Evolutionary conservation across 2,888 invertebrate species (phyloP), one percentile per base, ranked within the genome.

Genomic region (Ligdia adustata): DNA sequence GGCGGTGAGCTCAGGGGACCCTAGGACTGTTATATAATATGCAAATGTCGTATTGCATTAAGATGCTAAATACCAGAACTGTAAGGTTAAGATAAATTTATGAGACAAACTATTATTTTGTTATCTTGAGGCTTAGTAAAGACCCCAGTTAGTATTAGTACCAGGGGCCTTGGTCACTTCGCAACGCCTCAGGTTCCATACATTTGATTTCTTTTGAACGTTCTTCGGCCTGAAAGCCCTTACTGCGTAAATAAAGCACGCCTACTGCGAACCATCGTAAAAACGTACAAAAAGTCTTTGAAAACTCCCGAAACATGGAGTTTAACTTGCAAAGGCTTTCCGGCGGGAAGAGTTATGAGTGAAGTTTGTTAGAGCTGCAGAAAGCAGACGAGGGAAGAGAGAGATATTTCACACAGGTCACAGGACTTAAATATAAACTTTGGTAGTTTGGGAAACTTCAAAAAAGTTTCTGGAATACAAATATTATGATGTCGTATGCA

Each of bases 281-380:
- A 46, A 79, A 67, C 64, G 68, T 69, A 72, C 69, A 77, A 75
- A 81, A 79, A 75, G 68, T 65, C 54, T n/a, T 63, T 68, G 54
- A 51, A 55, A 71, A 75, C 69, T 77, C 71, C 57, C 70, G 75
- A 77, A 76, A 79, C 79, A 76, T 75, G 64, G 60, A 72, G 76
- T 75, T 75, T 67, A 37, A 78, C 74, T 80, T 78, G 76, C 69
- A 70, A 77, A 81, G 75, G 75, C 72, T 75, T 82, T 77, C 76
- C 76, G 69, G 60, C 52, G 63, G 64, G 63, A 69, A 71, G 74
- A 83, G 72, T 84, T 85, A 84, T 80, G 82, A 74, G 71, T 56
- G 64, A 82, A 85, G 75, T 83, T 82, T 67, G 6, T 15, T n/a
- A 15, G 29, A 68, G 66, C 63, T 62, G 64, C 62, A 59, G 64